Evolutionary conservation across 2,113 vertebrate species (phyloP).

Genomic region (Australoheros scitulus): DNA sequence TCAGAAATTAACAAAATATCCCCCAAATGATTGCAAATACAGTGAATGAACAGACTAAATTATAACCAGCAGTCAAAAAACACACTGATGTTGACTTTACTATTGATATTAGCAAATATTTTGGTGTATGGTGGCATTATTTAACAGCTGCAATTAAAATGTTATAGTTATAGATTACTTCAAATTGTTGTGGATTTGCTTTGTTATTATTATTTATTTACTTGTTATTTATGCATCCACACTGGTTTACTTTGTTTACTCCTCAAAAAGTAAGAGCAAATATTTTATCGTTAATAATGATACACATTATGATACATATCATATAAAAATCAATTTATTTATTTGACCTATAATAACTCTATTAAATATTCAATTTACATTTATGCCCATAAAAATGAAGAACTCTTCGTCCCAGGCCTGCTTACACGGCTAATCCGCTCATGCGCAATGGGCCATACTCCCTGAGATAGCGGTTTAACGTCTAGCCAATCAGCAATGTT

Average conservation of each 20-base stretch:
- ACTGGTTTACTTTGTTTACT: background rate
- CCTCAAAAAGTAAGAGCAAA: background rate
- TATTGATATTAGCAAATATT: too few species aligned
- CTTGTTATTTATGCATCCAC: background rate
- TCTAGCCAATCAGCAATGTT: constrained; percentile 41
- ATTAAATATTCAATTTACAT: too few species aligned
- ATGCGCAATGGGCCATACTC: background rate
- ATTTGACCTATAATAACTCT: too few species aligned
- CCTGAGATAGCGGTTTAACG: background rate
- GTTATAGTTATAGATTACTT: too few species aligned
- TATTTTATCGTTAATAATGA: background rate
- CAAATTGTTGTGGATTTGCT: background rate
- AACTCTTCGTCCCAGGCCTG: background rate
- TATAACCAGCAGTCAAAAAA: too few species aligned
- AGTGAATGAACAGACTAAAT: background rate
- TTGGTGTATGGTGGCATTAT: too few species aligned
- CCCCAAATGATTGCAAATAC: background rate
- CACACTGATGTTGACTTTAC: too few species aligned
- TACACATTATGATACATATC: too few species aligned
- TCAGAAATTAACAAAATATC: background rate
- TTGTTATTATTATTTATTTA: background rate
- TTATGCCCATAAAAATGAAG: too few species aligned
- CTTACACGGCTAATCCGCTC: background rate
- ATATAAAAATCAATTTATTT: too few species aligned
- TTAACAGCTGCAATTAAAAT: too few species aligned